A percentile compares a stretch with the other conserved stretches of the same genome.
phyloP scores from a whole-genome alignment of 2,113 vertebrate species.

The Rynchops niger region DNA sequence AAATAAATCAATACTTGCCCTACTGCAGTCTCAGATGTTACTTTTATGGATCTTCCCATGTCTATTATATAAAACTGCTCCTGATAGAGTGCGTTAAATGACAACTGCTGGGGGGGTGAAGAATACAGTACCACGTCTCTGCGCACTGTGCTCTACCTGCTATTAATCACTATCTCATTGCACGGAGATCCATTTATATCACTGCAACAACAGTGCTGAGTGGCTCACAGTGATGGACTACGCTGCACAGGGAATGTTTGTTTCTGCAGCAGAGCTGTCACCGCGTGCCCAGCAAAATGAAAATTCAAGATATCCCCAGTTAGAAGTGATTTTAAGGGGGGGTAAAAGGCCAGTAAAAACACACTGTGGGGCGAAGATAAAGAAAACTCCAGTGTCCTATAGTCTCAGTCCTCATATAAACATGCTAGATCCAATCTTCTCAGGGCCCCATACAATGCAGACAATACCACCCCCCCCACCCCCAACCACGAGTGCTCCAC shows the following conservation, averaged over 20 bases:
- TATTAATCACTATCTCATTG: slow-evolving; percentile 73
- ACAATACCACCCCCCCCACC: no score
- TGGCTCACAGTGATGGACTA: slow-evolving; percentile 62
- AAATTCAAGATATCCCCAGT: slow-evolving; percentile 35
- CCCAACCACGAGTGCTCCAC: rapidly evolving
- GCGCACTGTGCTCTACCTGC: slow-evolving; percentile 14
- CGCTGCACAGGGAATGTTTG: slow-evolving; percentile 38
- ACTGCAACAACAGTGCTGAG: slow-evolving; percentile 56
- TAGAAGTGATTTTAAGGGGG: background rate
- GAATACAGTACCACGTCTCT: slow-evolving; percentile 10
- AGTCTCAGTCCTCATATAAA: background rate
- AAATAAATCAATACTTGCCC: slow-evolving; percentile 80
- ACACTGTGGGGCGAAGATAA: background rate
- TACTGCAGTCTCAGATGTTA: slow-evolving; percentile 75
- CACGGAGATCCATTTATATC: slow-evolving; percentile 71
- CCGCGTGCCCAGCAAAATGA: background rate
- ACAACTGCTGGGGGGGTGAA: slow-evolving; percentile 61
- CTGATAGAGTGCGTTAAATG: slow-evolving; percentile 70
- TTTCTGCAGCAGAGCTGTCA: slow-evolving; percentile 69
- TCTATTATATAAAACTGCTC: slow-evolving; percentile 74
- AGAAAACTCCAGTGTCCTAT: background rate
- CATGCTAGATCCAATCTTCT: background rate
- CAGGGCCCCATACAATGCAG: background rate
- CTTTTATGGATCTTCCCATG: slow-evolving; percentile 77
- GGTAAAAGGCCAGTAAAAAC: background rate